Conservation (phyloP, 1,140 invertebrate species). For the Macrobrachium nipponense region DNA sequence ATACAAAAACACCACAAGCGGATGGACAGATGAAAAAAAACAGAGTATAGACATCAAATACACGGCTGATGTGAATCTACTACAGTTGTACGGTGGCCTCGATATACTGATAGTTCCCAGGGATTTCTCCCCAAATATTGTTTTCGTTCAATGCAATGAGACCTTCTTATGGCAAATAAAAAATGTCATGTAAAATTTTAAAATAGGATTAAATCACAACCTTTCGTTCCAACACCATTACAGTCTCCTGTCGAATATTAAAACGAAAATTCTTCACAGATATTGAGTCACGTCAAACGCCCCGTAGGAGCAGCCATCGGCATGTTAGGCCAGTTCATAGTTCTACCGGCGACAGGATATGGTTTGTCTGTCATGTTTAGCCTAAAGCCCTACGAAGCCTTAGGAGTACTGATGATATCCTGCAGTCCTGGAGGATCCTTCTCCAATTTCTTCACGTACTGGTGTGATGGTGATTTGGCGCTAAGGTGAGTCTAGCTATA, state of each 20-base stretch:
- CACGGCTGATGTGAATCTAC: too few species aligned
- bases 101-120: too few species aligned
- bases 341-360: constrained; percentile 68
- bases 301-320: constrained; percentile 69
- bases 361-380: constrained; percentile 65
- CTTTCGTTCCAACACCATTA: neutral
- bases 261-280: neutral
- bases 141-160: too few species aligned
- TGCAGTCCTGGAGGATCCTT: constrained; percentile 69
- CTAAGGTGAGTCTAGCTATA: constrained; percentile 66
- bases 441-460: constrained; percentile 70
- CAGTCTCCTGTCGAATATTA: neutral
- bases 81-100: too few species aligned
- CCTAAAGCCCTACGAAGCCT: constrained; percentile 64
- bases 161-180: too few species aligned
- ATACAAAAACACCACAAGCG: too few species aligned
- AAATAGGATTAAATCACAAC: neutral
- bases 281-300: constrained; percentile 64
- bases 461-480: constrained; percentile 69
- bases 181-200: neutral
- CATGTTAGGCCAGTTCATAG: constrained; percentile 69
- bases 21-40: too few species aligned
- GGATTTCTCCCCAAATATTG: too few species aligned
- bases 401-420: constrained; percentile 67
- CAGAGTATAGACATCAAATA: too few species aligned